phyloP scores from a whole-genome alignment of 2,113 vertebrate species.

The Motacilla alba region DNA sequence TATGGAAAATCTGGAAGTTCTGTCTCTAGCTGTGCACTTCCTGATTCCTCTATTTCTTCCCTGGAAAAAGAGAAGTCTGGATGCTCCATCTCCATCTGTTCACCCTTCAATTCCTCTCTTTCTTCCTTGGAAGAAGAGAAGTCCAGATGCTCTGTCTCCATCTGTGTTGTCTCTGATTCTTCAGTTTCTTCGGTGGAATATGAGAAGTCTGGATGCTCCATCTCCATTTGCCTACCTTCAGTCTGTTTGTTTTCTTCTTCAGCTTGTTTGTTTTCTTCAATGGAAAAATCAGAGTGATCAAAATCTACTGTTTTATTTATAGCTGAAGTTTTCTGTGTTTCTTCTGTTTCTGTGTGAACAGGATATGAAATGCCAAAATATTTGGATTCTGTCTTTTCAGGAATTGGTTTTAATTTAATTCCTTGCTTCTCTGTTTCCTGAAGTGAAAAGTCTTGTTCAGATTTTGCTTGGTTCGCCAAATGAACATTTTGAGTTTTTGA shows the following conservation, averaged over 20 bases:
- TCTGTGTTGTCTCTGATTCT: neutral
- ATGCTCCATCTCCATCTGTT: neutral
- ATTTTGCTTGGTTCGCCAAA: neutral
- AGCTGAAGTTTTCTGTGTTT: neutral
- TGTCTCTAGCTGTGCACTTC: neutral
- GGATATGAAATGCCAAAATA: conserved; percentile 38
- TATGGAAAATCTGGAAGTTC: neutral
- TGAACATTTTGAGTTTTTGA: neutral
- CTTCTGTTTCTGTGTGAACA: neutral
- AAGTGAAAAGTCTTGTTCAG: neutral
- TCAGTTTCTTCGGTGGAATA: neutral
- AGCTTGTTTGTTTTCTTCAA: neutral
- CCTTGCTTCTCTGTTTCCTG: neutral
- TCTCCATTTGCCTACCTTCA: neutral
- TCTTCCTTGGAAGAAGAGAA: neutral
- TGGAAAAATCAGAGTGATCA: neutral
- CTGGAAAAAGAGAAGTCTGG: conserved; percentile 5
- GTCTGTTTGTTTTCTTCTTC: neutral
- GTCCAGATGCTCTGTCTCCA: neutral
- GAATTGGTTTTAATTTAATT: neutral
- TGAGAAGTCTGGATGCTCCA: neutral
- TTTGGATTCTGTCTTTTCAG: conserved; percentile 32
- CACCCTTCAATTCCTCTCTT: neutral
- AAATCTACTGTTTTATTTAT: neutral
- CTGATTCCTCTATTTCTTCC: neutral